phyloP scores from a whole-genome alignment of 2,113 vertebrate genomes.

The Alouatta palliata region DNA sequence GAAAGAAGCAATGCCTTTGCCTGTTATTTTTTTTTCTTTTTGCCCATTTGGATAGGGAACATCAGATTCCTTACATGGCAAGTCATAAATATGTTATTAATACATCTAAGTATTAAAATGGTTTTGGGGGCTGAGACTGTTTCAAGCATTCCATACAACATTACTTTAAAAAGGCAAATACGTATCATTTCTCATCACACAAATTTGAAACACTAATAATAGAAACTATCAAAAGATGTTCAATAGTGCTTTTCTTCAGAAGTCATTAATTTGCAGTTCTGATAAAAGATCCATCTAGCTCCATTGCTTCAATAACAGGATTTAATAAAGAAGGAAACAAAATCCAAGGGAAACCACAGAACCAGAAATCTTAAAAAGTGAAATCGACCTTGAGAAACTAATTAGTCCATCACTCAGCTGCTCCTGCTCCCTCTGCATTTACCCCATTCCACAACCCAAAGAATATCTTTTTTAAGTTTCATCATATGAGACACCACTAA shows the following conservation, averaged over 20 bases:
- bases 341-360: constrained; percentile 44
- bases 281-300: background rate
- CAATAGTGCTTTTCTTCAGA: background rate
- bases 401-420: background rate
- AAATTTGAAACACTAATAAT: background rate
- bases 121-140: background rate
- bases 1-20: background rate
- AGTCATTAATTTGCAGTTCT: background rate
- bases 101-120: background rate
- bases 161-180: background rate
- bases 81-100: constrained; percentile 11
- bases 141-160: background rate
- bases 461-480: background rate
- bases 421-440: background rate
- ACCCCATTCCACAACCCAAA: background rate
- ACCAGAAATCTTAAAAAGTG: background rate
- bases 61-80: background rate
- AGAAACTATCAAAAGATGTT: background rate
- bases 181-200: background rate
- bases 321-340: constrained; percentile 1
- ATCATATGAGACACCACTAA: constrained; percentile 22
- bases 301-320: background rate
- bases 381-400: constrained; percentile 42
- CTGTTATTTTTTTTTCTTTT: background rate
- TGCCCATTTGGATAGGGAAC: background rate